phyloP scores from a whole-genome alignment of 2,113 vertebrate genomes.

The Antechinus stuartii region DNA sequence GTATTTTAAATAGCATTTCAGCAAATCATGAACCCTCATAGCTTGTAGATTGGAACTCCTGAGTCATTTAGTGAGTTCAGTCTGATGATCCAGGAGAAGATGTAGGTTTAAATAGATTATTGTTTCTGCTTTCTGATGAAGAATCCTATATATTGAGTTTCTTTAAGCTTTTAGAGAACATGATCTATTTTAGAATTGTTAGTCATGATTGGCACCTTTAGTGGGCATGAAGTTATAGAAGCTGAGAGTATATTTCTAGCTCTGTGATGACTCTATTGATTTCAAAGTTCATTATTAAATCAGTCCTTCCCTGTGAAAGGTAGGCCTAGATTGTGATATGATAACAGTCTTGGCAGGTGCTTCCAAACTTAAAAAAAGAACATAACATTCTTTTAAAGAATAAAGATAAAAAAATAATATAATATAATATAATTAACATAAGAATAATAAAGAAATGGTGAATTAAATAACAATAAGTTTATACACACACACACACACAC shows the following conservation, averaged over 20 bases:
- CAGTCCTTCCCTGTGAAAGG: background rate
- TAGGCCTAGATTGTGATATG: background rate
- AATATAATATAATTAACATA: background rate
- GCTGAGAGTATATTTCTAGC: constrained; percentile 2
- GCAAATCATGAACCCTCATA: background rate
- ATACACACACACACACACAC: no score
- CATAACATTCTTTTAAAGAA: background rate
- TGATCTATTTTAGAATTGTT: constrained; percentile 10
- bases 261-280: background rate
- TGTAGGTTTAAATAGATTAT: background rate
- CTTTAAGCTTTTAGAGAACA: background rate
- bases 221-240: background rate
- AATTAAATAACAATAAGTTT: background rate
- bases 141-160: background rate
- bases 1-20: background rate
- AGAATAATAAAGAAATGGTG: background rate
- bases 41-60: background rate
- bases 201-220: background rate
- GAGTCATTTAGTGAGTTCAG: background rate
- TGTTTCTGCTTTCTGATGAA: background rate
- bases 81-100: background rate
- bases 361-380: background rate
- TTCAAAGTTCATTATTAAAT: background rate
- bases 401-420: background rate
- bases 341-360: background rate